These are phyloP conservation scores for Illadopsis cleaveri DNA, from an alignment of 2,113 vertebrate genomes.

Conservation along the genomic window DNA sequence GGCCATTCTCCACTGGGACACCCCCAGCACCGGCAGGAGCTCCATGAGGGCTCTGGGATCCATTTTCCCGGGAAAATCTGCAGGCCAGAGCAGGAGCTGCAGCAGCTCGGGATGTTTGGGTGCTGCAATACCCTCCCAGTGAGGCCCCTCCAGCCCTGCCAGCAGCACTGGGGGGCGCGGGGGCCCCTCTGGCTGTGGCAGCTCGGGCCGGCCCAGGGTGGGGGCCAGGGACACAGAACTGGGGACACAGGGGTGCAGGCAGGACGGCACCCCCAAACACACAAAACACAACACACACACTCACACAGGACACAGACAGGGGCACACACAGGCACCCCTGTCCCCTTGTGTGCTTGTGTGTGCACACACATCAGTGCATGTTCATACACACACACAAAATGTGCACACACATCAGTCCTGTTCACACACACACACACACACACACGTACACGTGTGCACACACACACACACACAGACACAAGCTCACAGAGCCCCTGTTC, in stretches of 20 bases:
- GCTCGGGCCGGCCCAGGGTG: neutral
- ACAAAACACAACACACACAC: neutral
- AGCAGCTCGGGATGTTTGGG: fast-evolving
- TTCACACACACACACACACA: too few species aligned
- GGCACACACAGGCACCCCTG: fast-evolving
- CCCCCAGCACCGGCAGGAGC: fast-evolving
- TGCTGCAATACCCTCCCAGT: fast-evolving
- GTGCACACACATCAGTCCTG: neutral
- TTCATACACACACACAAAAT: neutral
- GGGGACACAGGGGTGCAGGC: fast-evolving
- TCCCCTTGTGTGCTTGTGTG: fast-evolving
- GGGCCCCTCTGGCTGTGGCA: fast-evolving
- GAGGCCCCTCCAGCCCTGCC: fast-evolving
- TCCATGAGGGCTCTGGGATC: neutral
- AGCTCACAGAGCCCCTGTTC: neutral
- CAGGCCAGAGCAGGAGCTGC: neutral
- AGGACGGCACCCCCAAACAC: neutral
- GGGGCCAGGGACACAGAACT: fast-evolving
- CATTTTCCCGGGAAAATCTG: neutral
- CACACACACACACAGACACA: neutral
- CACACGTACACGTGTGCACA: too few species aligned
- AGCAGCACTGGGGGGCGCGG: fast-evolving
- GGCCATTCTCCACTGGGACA: neutral
- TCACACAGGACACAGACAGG: too few species aligned
- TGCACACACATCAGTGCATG: too few species aligned